Evolutionary conservation across 1,140 invertebrate species (phyloP).

Genomic region (Bombus difficillimus): DNA sequence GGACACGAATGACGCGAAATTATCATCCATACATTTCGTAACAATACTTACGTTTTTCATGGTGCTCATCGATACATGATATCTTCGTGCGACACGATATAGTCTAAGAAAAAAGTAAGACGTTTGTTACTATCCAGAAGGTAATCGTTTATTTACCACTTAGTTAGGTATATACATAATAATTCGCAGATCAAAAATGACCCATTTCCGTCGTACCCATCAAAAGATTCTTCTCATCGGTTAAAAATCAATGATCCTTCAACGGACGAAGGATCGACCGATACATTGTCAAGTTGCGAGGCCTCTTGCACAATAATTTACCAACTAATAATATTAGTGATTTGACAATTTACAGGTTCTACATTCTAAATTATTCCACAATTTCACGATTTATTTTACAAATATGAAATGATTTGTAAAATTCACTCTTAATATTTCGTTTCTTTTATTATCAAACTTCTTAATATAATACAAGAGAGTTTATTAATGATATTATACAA

Average conservation of each 20-base stretch:
- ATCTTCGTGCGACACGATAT: conserved; percentile 23
- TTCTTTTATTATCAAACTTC: neutral
- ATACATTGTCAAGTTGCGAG: neutral
- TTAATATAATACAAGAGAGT: neutral
- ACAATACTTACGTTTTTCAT: conserved; percentile 50
- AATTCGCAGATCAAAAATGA: conserved; percentile 59
- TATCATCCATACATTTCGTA: conserved; percentile 26
- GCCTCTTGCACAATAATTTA: neutral
- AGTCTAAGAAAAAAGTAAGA: conserved; percentile 29
- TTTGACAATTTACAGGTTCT: neutral
- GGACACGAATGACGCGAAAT: conserved; percentile 39
- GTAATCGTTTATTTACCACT: conserved; percentile 22
- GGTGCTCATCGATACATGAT: conserved; percentile 48
- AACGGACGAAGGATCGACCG: neutral
- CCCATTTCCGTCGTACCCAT: conserved; percentile 49
- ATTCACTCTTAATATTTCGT: no score
- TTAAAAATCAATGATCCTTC: conserved; percentile 17
- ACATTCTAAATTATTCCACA: neutral
- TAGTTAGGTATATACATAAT: conserved; percentile 17
- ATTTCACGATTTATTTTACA: neutral
- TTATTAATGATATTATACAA: neutral
- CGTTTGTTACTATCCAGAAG: neutral
- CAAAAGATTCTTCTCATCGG: conserved; percentile 40
- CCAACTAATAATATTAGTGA: no score
- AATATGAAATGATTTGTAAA: no score